phyloP scores from a whole-genome alignment of 2,113 vertebrate genomes.

The Tonatia bakeri region DNA sequence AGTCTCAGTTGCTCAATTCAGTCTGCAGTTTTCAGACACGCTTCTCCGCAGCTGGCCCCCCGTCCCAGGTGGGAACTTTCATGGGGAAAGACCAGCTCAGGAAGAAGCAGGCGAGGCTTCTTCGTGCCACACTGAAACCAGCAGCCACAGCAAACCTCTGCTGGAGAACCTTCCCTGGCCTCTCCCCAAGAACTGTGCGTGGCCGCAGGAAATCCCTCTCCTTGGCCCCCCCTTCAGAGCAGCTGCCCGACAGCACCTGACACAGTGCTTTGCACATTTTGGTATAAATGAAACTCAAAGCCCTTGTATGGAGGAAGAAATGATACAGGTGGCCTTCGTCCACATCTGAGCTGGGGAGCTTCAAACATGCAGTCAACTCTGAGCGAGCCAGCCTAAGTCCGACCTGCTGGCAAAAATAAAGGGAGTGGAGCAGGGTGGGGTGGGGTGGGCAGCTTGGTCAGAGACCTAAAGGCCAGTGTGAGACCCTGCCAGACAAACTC shows the following conservation, averaged over 20 bases:
- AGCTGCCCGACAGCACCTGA: neutral
- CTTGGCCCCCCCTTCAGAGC: neutral
- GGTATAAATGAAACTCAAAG: neutral
- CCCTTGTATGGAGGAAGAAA: neutral
- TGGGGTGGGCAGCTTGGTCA: neutral
- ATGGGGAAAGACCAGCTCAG: neutral
- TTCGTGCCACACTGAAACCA: too few relatives aligned
- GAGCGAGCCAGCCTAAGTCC: neutral
- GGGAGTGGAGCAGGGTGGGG: too few relatives aligned
- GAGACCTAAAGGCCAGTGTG: neutral
- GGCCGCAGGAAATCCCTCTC: accelerated
- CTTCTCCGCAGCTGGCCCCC: neutral
- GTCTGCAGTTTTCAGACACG: neutral
- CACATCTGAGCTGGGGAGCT: neutral
- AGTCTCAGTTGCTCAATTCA: neutral
- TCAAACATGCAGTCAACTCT: neutral
- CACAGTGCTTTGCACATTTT: neutral
- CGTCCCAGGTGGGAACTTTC: neutral
- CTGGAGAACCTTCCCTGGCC: neutral
- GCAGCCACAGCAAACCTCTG: neutral
- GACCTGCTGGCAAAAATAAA: neutral
- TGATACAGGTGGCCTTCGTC: neutral
- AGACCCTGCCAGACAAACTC: neutral
- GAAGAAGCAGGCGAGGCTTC: accelerated
- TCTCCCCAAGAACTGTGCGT: neutral